A percentile compares a stretch with the other conserved stretches of the same genome.
Conservation (phyloP, 2,888 invertebrate species). For the Toxonevra muliebris region DNA sequence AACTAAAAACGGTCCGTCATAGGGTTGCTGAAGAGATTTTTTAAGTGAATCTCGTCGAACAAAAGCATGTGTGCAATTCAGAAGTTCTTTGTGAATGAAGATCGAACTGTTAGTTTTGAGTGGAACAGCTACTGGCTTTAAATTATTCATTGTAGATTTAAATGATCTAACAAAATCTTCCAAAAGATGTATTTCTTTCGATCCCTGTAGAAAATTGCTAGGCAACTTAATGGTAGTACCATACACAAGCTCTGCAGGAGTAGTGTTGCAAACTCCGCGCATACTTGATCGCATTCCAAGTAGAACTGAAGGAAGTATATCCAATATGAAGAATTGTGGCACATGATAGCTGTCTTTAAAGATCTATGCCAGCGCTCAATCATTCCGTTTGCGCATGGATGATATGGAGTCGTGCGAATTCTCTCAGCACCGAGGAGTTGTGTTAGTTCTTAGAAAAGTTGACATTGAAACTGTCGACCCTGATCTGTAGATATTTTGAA, state of each 20-base stretch:
- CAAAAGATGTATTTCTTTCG: neutral
- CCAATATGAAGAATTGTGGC: slow-evolving; percentile 8
- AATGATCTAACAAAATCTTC: neutral
- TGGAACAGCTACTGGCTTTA: neutral
- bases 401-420: slow-evolving; percentile 14
- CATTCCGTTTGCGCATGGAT: slow-evolving; percentile 16
- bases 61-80: slow-evolving; percentile 8
- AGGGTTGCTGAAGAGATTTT: slow-evolving; percentile 11
- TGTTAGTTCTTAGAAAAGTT: slow-evolving; percentile 11
- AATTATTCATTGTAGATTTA: slow-evolving; percentile 1
- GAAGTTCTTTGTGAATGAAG: slow-evolving; percentile 12
- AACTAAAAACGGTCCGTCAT: slow-evolving; percentile 15
- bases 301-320: slow-evolving; percentile 7
- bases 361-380: slow-evolving; percentile 5
- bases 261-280: neutral
- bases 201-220: neutral
- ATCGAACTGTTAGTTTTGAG: neutral
- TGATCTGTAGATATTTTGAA: slow-evolving; percentile 19
- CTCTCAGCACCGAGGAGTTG: slow-evolving; percentile 7
- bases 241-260: slow-evolving; percentile 6
- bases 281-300: slow-evolving; percentile 8
- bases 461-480: slow-evolving; percentile 16
- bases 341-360: slow-evolving; percentile 10
- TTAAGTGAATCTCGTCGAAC: slow-evolving; percentile 16
- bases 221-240: slow-evolving; percentile 4